phyloP scores from a whole-genome alignment of 2,113 vertebrate genomes.

The Scytalopus superciliaris region DNA sequence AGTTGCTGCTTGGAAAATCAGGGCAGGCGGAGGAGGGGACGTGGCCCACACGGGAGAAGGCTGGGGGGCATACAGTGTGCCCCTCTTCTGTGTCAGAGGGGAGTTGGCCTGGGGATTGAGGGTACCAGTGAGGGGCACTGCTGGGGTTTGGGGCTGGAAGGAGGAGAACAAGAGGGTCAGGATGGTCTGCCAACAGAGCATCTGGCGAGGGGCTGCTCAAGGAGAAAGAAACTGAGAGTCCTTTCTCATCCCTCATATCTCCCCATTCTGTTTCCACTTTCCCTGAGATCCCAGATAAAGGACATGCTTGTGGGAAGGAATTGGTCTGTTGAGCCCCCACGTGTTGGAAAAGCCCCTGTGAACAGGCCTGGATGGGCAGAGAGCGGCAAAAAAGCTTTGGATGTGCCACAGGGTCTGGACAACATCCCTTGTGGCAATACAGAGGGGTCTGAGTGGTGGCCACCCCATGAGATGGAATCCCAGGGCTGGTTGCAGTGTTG shows the following conservation, averaged over 20 bases:
- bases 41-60: accelerated
- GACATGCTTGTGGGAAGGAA: accelerated
- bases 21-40: not conserved
- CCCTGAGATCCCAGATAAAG: not conserved
- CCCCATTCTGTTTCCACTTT: not conserved
- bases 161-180: not conserved
- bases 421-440: accelerated
- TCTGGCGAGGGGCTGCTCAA: not conserved
- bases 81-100: not conserved
- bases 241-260: not conserved
- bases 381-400: not conserved
- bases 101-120: too few relatives aligned
- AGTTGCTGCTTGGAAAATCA: not conserved
- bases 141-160: not conserved
- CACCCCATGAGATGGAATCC: not conserved
- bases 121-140: not conserved
- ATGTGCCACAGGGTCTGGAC: accelerated
- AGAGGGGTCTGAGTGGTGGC: not conserved
- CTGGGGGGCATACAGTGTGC: not conserved
- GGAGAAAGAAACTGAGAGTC: not conserved
- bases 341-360: not conserved
- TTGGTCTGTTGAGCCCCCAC: accelerated
- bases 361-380: not conserved
- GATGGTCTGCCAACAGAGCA: not conserved
- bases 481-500: not conserved